These are phyloP conservation scores for Alexandromys oeconomus DNA, from an alignment of 2,797 vertebrate genomes.

Conservation along the genomic window DNA sequence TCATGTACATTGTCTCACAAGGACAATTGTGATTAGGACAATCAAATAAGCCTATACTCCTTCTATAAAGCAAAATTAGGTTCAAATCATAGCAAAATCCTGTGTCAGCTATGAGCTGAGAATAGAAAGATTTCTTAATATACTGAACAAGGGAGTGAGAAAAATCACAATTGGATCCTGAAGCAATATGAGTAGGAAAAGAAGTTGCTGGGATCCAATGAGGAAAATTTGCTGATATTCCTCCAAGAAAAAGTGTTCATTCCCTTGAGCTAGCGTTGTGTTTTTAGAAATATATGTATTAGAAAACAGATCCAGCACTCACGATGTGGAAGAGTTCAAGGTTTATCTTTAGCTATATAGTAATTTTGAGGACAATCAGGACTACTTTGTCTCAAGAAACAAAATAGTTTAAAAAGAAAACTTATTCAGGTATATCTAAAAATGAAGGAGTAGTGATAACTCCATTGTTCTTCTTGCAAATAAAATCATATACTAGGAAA, in stretches of 20 bases:
- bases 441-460: not conserved
- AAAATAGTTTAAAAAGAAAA: not conserved
- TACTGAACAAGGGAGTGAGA: rapidly evolving
- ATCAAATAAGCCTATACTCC: not conserved
- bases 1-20: not conserved
- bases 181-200: not conserved
- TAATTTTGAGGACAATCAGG: not conserved
- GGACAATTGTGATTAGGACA: not conserved
- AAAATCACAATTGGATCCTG: not conserved
- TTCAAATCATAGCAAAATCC: not conserved
- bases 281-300: not conserved
- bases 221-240: not conserved
- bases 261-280: not conserved
- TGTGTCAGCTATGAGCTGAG: not conserved
- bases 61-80: not conserved
- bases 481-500: not conserved
- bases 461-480: not conserved
- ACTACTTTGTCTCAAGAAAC: not conserved
- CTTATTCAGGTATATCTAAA: not conserved
- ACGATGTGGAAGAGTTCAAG: not conserved
- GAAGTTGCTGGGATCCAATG: not conserved
- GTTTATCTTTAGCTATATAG: not conserved
- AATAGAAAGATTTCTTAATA: slow-evolving; percentile 9
- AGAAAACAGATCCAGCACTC: not conserved
- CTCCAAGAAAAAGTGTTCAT: not conserved